Evolutionary conservation across 2,888 invertebrate genomes (phyloP).

Genomic region (Callyntrura guangdongensis): DNA sequence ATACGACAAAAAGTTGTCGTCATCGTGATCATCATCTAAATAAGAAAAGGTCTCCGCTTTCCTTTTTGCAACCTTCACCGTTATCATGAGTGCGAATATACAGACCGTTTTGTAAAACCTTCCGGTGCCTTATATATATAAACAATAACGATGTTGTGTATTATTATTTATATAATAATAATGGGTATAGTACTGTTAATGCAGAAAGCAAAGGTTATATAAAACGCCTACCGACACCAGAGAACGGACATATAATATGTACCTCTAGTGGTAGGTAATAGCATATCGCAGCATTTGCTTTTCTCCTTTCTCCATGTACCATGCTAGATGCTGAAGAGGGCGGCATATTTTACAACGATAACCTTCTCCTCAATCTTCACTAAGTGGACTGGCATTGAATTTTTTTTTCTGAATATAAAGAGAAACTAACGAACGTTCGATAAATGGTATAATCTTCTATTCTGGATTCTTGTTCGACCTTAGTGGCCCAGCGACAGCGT

Average conservation of each 20-base stretch:
- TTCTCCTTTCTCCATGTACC: neutral
- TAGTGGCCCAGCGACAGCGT: too few relatives aligned
- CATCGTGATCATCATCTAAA: neutral
- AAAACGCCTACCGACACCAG: too few relatives aligned
- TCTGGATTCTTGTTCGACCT: too few relatives aligned
- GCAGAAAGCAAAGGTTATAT: too few relatives aligned
- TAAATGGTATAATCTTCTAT: too few relatives aligned
- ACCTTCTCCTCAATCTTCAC: neutral
- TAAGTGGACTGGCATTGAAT: neutral
- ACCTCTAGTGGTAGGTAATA: neutral
- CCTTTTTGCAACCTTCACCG: slow-evolving; percentile 23
- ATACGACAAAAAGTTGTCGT: neutral
- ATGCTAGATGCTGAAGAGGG: neutral
- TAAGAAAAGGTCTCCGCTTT: slow-evolving; percentile 49
- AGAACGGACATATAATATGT: neutral
- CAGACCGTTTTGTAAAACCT: slow-evolving; percentile 25
- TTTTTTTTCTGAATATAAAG: too few relatives aligned
- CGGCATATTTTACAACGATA: slow-evolving; percentile 6
- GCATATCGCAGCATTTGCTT: neutral
- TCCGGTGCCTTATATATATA: neutral
- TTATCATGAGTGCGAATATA: slow-evolving; percentile 53
- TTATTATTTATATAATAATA: neutral
- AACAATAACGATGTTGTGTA: neutral
- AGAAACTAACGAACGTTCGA: too few relatives aligned
- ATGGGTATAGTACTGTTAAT: too few relatives aligned